Percentiles rank a stretch among this genome's conserved stretches.
Evolutionary conservation across 1,140 invertebrate genomes (phyloP).

Genomic region (Doryteuthis pealeii): DNA sequence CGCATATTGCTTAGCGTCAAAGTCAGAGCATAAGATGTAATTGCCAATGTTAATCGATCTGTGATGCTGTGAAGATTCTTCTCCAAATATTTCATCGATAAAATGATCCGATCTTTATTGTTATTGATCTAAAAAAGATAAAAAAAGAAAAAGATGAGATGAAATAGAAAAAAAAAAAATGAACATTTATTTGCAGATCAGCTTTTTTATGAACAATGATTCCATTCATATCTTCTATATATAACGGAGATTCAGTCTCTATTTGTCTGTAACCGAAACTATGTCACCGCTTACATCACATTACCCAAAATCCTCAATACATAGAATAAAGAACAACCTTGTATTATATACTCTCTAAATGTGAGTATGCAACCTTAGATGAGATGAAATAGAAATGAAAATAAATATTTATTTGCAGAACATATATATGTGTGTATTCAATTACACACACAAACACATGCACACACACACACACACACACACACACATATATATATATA

Average conservation of each 20-base stretch:
- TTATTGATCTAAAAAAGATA: not conserved
- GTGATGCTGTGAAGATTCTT: not conserved
- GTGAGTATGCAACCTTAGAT: no score
- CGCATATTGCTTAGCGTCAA: not conserved
- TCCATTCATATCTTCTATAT: no score
- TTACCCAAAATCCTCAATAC: no score
- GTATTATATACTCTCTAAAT: no score
- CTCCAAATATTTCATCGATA: not conserved
- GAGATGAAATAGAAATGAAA: slow-evolving; percentile 21
- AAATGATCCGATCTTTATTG: not conserved
- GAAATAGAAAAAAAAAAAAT: slow-evolving; percentile 20
- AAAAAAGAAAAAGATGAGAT: not conserved
- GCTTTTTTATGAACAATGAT: no score
- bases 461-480: slow-evolving; percentile 20
- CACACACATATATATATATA: slow-evolving; percentile 17
- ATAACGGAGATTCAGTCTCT: no score
- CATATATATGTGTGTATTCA: slow-evolving; percentile 18
- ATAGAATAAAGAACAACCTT: no score
- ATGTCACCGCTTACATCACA: no score
- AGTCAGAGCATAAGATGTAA: not conserved
- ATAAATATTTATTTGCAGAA: slow-evolving; percentile 18
- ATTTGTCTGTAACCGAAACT: no score
- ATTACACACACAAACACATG: slow-evolving; percentile 16
- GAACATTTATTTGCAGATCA: slow-evolving; percentile 17
- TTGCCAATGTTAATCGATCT: not conserved